Base-by-base conservation (phyloP, 1,140 invertebrate species). In the Carposina sasakii region DNA sequence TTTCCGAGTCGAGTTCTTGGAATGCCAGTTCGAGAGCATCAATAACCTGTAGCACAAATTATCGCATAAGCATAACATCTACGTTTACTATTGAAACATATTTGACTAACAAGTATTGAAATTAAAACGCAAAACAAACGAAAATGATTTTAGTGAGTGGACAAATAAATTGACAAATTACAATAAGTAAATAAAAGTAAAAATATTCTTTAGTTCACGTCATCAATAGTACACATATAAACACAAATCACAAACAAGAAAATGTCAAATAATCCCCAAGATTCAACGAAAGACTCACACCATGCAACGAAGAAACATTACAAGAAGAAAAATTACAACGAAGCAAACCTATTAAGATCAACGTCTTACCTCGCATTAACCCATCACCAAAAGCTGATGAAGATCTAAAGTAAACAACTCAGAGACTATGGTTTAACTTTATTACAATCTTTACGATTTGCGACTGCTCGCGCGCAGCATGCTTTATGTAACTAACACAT, bases 1-100 rank as follows among this genome's bases (percentile, higher is more conserved):
- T 81, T 66, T 89, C 87, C 23, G 79, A 86, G 71, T 89, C 88
- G 51, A 89, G 83, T 55, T 87, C 86, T 75, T 88, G 77, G 62
- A 89, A 88, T 57, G 88, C 88, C 64, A 88, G 65, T 63, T 89
- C 88, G 66, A 89, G 70, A 63, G 87, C 88, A 74, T 88, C 88
- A 71, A 87, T 82, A 30, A 89, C 87, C 88, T 89, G 67, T 26
- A 67, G 59, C 51, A 36, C 44, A 42, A 36, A 44, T 24, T 34
- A 10, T 49, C 17, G 23, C 37, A 48, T 10, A 30, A 52, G 52
- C 45, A 44, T 26, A 56, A 34, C 13, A 33, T n/a, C n/a, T n/a
- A n/a, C n/a, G n/a, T n/a, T n/a, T n/a, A n/a, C n/a, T n/a, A n/a
- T n/a, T n/a, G n/a, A 12, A 34, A 28, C 24, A 26, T 26, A 26